These are phyloP conservation scores for Andrena camellia DNA, from an alignment of 2,888 invertebrate genomes.

Conservation along the genomic window DNA sequence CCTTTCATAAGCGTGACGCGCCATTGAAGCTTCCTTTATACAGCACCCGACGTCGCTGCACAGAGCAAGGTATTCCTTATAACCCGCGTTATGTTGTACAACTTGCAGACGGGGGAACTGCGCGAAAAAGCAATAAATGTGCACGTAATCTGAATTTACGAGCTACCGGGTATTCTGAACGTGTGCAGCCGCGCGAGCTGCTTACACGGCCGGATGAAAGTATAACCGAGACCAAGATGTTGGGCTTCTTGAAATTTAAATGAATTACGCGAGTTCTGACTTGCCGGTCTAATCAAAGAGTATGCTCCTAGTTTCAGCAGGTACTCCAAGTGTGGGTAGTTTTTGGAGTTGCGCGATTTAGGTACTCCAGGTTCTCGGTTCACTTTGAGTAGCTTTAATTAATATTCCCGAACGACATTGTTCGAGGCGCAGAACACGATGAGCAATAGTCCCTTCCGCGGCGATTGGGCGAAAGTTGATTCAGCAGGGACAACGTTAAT, in stretches of 20 bases:
- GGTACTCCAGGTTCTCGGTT: background rate
- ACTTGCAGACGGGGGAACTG: background rate
- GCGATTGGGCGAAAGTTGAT: slow-evolving; percentile 44
- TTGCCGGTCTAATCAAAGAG: background rate
- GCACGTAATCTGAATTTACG: slow-evolving; percentile 43
- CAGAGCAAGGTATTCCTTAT: slow-evolving; percentile 9
- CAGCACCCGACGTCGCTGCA: background rate
- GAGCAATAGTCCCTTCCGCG: background rate
- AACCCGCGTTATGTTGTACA: slow-evolving; percentile 8
- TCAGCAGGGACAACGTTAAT: slow-evolving; percentile 69
- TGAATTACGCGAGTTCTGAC: slow-evolving; percentile 19
- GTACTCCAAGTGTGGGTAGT: background rate
- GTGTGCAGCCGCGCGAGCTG: background rate
- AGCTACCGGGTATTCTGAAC: background rate
- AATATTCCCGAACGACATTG: background rate
- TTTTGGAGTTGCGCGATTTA: background rate
- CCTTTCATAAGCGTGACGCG: slow-evolving; percentile 52
- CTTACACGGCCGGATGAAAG: slow-evolving; percentile 26
- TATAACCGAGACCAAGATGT: slow-evolving; percentile 14
- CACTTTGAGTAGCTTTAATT: background rate
- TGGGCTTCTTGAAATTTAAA: slow-evolving; percentile 9
- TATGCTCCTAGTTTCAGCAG: no score
- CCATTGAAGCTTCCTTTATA: slow-evolving; percentile 18
- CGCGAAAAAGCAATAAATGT: slow-evolving; percentile 22
- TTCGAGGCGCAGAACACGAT: slow-evolving; percentile 8